Conservation (phyloP, 2,797 vertebrate species). For the Platyrinchus mystaceus region DNA sequence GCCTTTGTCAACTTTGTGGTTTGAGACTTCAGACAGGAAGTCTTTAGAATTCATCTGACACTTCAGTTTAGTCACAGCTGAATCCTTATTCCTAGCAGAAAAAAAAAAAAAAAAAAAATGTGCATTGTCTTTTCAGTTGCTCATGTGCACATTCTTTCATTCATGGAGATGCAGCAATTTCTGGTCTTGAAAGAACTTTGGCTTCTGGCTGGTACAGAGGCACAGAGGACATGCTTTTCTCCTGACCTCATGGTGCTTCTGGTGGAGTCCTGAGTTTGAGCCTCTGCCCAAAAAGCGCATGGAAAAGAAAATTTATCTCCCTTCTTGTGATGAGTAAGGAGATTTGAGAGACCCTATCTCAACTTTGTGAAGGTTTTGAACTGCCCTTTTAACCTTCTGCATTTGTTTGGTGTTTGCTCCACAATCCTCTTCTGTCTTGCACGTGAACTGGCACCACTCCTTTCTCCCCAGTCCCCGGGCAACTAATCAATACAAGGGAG, state of each 20-base stretch:
- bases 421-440: not conserved
- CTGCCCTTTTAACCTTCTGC: not conserved
- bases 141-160: not conserved
- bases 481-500: not conserved
- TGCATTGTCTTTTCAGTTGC: not conserved
- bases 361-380: not conserved
- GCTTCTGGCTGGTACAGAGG: not conserved
- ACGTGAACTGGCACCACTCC: rapidly evolving
- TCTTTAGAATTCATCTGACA: not conserved
- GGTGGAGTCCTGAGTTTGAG: not conserved
- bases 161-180: not conserved
- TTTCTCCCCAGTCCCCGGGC: rapidly evolving
- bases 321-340: not conserved
- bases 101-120: not conserved
- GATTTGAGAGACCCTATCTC: not conserved
- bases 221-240: not conserved
- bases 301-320: not conserved
- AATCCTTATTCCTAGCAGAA: not conserved
- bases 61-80: not conserved
- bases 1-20: not conserved
- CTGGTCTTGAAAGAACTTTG: not conserved
- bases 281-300: not conserved
- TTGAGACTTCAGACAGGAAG: not conserved
- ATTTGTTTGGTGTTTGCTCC: not conserved
- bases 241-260: not conserved